Evolutionary conservation across 2,797 vertebrate genomes (phyloP).

Genomic region (Esox lucius): DNA sequence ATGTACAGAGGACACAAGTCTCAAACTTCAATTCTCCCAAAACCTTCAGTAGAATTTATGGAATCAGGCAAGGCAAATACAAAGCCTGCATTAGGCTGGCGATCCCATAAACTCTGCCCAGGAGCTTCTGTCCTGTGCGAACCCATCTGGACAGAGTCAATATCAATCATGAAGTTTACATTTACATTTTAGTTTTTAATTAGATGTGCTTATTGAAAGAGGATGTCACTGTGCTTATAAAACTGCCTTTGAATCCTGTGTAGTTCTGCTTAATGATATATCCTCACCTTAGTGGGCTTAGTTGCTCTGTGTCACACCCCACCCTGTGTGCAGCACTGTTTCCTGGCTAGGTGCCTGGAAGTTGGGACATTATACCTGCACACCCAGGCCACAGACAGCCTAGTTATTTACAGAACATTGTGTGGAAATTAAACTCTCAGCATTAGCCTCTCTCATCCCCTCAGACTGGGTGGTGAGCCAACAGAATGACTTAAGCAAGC

Average conservation of each 20-base stretch:
- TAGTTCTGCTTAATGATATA: not conserved
- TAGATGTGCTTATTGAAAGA: too few species aligned
- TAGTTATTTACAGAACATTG: conserved; percentile 41
- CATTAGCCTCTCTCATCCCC: conserved; percentile 4
- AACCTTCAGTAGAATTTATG: too few species aligned
- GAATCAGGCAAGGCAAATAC: too few species aligned
- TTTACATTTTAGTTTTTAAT: too few species aligned
- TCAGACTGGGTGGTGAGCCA: not conserved
- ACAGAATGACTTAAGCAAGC: not conserved
- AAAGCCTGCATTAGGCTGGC: too few species aligned
- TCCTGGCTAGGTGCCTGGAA: not conserved
- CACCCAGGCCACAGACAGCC: not conserved
- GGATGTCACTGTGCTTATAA: too few species aligned
- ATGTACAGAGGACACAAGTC: too few species aligned
- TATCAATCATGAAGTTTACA: too few species aligned
- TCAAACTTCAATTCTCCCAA: too few species aligned
- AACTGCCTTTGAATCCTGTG: not conserved
- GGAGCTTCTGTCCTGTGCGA: too few species aligned
- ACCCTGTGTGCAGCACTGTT: conserved; percentile 18
- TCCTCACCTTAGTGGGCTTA: not conserved
- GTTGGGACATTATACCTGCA: conserved; percentile 2
- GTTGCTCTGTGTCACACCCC: not conserved
- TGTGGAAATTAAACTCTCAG: conserved; percentile 34
- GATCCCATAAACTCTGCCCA: too few species aligned
- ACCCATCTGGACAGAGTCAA: too few species aligned